Conservation (phyloP, 2,888 invertebrate genomes). For the Pristionchus fissidentatus region DNA sequence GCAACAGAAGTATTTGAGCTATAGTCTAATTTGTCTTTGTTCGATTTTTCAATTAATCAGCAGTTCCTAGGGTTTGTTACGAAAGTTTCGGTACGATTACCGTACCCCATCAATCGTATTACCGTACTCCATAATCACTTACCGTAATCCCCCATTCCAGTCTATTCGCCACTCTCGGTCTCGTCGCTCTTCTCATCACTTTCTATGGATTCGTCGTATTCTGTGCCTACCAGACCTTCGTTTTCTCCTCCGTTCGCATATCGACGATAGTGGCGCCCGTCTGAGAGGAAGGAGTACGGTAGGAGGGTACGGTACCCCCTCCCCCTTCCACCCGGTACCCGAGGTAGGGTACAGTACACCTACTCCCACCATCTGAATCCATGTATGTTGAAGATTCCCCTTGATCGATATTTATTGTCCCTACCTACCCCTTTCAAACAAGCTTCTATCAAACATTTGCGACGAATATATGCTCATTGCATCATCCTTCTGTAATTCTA, state of each 20-base stretch:
- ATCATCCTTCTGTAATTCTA: neutral
- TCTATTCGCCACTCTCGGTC: neutral
- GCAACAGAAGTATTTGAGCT: too few relatives aligned
- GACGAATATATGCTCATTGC: constrained; percentile 1
- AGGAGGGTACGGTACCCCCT: constrained; percentile 1
- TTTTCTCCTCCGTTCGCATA: neutral
- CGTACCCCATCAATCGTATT: too few relatives aligned
- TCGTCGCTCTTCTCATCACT: constrained; percentile 23
- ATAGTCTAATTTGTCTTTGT: too few relatives aligned
- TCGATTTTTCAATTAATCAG: too few relatives aligned
- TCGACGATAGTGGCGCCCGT: constrained; percentile 43
- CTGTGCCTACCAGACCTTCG: neutral
- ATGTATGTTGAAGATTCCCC: neutral
- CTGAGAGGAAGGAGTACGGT: constrained; percentile 9
- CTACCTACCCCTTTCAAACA: neutral
- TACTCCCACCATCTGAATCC: neutral
- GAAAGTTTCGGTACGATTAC: too few relatives aligned
- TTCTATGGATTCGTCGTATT: constrained; percentile 28
- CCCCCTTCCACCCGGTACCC: neutral
- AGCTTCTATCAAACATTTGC: neutral
- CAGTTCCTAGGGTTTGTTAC: too few relatives aligned
- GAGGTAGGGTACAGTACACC: too few relatives aligned
- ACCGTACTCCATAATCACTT: too few relatives aligned
- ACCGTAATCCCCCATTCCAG: neutral
- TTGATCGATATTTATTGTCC: neutral